phyloP scores from a whole-genome alignment of 2,113 vertebrate species.

The Coptodon bakossiorum region DNA sequence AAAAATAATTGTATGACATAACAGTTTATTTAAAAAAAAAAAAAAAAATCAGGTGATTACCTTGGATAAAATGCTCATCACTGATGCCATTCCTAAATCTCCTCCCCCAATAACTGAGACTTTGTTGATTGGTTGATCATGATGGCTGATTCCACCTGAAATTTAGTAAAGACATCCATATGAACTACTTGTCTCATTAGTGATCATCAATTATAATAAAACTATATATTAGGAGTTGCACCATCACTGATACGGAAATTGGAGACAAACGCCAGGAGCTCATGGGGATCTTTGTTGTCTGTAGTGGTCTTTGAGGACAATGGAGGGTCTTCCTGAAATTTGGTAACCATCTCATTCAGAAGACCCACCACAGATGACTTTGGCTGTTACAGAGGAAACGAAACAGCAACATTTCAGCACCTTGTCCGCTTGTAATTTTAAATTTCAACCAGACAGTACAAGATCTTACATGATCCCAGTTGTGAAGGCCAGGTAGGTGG shows the following conservation, averaged over 20 bases:
- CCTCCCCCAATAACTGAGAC: constrained; percentile 90
- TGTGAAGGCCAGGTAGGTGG: constrained; percentile 84
- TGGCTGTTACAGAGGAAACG: constrained; percentile 69
- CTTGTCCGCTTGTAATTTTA: rapidly evolving
- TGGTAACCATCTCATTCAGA: constrained; percentile 85
- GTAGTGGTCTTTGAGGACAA: constrained; percentile 72
- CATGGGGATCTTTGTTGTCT: constrained; percentile 72
- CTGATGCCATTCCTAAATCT: constrained; percentile 86
- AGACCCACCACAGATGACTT: constrained; percentile 81
- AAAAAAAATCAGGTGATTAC: constrained; percentile 40
- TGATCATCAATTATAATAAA: neutral
- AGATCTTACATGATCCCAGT: constrained; percentile 86
- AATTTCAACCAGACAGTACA: neutral
- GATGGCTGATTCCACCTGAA: constrained; percentile 54
- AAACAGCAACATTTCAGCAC: neutral
- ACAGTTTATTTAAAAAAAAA: neutral
- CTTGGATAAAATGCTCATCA: constrained; percentile 87
- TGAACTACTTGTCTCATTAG: neutral
- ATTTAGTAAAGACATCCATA: neutral
- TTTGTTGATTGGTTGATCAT: constrained; percentile 66
- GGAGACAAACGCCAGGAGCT: constrained; percentile 83
- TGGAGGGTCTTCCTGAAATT: constrained; percentile 92
- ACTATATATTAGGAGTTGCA: constrained; percentile 22
- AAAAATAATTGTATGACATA: neutral
- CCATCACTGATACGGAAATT: constrained; percentile 79